Evolutionary conservation across 2,888 invertebrate species (phyloP).

Genomic region (Amiota minor): DNA sequence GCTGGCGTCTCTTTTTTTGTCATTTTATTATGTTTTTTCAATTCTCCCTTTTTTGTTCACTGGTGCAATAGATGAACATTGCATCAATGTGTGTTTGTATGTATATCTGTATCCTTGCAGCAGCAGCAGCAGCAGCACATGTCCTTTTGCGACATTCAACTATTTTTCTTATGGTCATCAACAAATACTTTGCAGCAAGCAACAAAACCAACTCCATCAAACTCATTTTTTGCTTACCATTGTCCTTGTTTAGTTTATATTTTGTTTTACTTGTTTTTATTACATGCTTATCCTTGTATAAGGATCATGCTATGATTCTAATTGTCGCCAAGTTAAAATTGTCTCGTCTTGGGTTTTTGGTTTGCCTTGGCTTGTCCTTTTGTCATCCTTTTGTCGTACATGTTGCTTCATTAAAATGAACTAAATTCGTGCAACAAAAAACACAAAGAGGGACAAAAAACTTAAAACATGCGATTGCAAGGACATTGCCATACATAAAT

Average conservation of each 20-base stretch:
- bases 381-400: constrained; percentile 6
- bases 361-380: neutral
- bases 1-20: neutral
- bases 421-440: constrained; percentile 1
- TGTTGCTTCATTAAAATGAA: constrained; percentile 19
- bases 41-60: neutral
- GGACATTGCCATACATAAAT: constrained; percentile 16
- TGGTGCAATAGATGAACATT: neutral
- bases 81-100: neutral
- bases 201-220: too few relatives aligned
- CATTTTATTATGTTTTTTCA: neutral
- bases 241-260: constrained; percentile 16
- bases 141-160: neutral
- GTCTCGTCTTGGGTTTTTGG: constrained; percentile 6
- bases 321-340: constrained; percentile 18
- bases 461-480: neutral
- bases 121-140: too few relatives aligned
- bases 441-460: neutral
- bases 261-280: constrained; percentile 21
- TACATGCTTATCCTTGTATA: constrained; percentile 1
- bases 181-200: constrained; percentile 4
- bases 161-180: constrained; percentile 26
- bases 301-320: constrained; percentile 11
- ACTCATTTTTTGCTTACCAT: neutral
- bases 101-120: neutral